Evolutionary conservation across 1,140 invertebrate species (phyloP).

Genomic region (Drosophila hydei): DNA sequence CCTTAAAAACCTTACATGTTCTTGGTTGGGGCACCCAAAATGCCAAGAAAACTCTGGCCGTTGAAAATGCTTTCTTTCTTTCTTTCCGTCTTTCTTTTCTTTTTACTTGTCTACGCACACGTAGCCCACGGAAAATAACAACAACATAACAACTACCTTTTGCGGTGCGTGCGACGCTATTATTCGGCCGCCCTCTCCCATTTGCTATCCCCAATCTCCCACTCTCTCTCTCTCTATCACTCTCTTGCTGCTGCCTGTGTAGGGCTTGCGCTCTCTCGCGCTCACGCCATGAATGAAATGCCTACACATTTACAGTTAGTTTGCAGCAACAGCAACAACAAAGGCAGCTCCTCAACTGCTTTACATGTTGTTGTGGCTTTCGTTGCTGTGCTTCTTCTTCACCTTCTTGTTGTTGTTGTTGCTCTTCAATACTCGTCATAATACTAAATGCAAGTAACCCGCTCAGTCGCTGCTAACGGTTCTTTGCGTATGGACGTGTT

Average conservation of each 20-base stretch:
- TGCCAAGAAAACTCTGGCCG: conserved; percentile 22
- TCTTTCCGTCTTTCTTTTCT: conserved; percentile 15
- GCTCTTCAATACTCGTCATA: conserved; percentile 29
- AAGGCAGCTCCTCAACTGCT: conserved; percentile 52
- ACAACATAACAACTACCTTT: conserved; percentile 32
- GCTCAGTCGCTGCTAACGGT: conserved; percentile 80
- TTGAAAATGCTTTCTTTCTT: conserved; percentile 70
- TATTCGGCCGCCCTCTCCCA: conserved; percentile 7
- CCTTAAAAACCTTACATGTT: conserved; percentile 5
- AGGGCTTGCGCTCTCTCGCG: not conserved
- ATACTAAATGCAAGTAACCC: conserved; percentile 38
- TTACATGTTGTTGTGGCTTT: conserved; percentile 63
- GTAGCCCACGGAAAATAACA: conserved; percentile 38
- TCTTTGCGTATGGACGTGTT: conserved; percentile 83
- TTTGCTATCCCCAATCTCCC: conserved; percentile 8
- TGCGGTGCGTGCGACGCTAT: conserved; percentile 72
- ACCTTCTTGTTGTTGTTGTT: conserved; percentile 39
- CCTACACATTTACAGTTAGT: conserved; percentile 80
- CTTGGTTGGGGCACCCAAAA: conserved; percentile 22
- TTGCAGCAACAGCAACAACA: conserved; percentile 42
- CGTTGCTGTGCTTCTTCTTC: conserved; percentile 21
- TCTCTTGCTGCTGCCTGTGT: not conserved
- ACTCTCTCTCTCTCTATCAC: conserved; percentile 22
- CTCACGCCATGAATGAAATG: conserved; percentile 70
- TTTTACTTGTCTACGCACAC: conserved; percentile 55